These are phyloP conservation scores for Deroplatys truncata DNA, from an alignment of 2,888 invertebrate species.

Conservation along the genomic window DNA sequence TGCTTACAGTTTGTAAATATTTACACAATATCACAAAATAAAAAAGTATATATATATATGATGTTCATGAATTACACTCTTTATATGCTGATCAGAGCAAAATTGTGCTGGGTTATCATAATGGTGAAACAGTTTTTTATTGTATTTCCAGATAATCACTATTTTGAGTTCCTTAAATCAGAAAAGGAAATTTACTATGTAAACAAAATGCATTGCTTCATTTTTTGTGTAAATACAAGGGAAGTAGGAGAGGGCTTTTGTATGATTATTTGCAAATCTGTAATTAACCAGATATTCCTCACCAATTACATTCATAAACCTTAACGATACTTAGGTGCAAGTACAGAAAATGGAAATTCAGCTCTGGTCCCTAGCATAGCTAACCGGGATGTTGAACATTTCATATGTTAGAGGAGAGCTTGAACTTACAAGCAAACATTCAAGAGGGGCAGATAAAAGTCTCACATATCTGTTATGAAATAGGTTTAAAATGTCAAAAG, in stretches of 20 bases:
- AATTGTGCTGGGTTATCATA: neutral
- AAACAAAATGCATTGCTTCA: neutral
- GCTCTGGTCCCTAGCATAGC: too few relatives aligned
- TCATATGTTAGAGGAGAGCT: too few relatives aligned
- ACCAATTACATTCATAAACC: too few relatives aligned
- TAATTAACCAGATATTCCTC: neutral
- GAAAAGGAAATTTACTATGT: neutral
- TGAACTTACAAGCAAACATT: too few relatives aligned
- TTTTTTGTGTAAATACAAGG: slow-evolving; percentile 9
- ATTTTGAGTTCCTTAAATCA: neutral
- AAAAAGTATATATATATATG: neutral
- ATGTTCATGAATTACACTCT: neutral
- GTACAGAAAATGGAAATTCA: too few relatives aligned
- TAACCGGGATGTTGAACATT: too few relatives aligned
- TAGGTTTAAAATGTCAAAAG: too few relatives aligned
- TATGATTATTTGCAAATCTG: neutral
- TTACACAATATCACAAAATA: neutral
- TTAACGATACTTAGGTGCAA: too few relatives aligned
- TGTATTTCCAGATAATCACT: neutral
- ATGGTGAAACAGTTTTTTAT: neutral
- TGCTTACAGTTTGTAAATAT: slow-evolving; percentile 3
- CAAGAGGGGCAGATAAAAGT: too few relatives aligned
- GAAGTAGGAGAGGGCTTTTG: neutral
- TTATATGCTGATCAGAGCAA: neutral
- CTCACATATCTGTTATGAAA: too few relatives aligned